Evolutionary conservation across 1,140 invertebrate genomes (phyloP).

Genomic region (Nasonia giraulti): DNA sequence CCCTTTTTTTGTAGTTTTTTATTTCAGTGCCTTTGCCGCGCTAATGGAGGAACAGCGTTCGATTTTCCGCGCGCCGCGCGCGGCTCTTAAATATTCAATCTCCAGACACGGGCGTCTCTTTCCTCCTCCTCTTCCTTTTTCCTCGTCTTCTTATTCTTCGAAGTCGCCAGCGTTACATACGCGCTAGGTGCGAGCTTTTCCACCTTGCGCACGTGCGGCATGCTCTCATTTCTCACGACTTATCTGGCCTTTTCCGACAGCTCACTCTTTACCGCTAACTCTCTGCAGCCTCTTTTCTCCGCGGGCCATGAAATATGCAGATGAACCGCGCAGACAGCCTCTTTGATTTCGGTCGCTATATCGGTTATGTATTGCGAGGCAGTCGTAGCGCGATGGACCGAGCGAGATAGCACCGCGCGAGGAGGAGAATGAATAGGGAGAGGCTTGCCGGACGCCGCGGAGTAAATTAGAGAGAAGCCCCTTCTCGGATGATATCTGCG

Average conservation of each 20-base stretch:
- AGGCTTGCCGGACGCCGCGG: not conserved
- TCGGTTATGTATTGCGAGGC: not conserved
- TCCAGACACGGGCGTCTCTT: constrained; percentile 37
- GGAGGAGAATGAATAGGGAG: not conserved
- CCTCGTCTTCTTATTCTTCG: constrained; percentile 38
- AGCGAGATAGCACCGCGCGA: not conserved
- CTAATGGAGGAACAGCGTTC: constrained; percentile 69
- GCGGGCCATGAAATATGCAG: constrained; percentile 43
- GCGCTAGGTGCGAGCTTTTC: not conserved
- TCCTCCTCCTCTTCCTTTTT: constrained; percentile 26
- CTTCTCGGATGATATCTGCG: constrained; percentile 13
- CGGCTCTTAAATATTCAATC: constrained; percentile 70
- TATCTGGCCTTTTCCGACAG: constrained; percentile 46
- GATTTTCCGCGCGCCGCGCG: constrained; percentile 65
- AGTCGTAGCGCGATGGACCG: no score
- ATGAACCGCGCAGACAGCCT: not conserved
- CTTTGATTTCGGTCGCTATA: constrained; percentile 27
- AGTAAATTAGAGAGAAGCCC: constrained; percentile 38
- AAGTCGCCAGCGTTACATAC: not conserved
- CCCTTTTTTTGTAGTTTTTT: no score
- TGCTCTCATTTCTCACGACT: constrained; percentile 48
- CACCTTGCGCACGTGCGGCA: constrained; percentile 25
- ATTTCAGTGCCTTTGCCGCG: not conserved
- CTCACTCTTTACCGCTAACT: constrained; percentile 30
- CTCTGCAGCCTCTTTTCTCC: not conserved